Base-by-base conservation (phyloP, 2,113 vertebrate genomes). In the Phalacrocorax brasilianus region DNA sequence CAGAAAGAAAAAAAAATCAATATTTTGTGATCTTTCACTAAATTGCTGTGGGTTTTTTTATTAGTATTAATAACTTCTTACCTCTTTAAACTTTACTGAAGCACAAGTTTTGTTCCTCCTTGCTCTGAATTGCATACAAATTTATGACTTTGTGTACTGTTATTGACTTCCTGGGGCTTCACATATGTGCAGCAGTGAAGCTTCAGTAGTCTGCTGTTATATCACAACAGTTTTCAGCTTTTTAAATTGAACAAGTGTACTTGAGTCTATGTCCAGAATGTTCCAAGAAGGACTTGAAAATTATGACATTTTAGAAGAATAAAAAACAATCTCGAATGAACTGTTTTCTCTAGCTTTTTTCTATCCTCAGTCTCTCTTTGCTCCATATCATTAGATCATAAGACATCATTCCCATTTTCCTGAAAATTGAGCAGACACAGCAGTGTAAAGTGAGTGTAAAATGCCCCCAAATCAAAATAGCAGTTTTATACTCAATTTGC, bases 71-170 rank as follows among this genome's bases (percentile, higher is more conserved):
- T 67, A 76, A 78, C 50, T 40, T 70, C 71, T 80, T 81, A n/a
- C 9, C 32, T 94, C 47, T 97, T 70, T 86, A 86, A 84, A 76
- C 12, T 53, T 94, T 65, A 83, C 10, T 26, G 35, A 95, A 94
- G 59, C 45, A 35, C 19, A 66, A 55, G 67, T 91, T 95, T 92
- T 91, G n/a, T 59, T 87, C 9, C 28, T 42, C 5, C 73, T 95
- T 91, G 28, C 62, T 93, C 73, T 92, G 66, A 53, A 89, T 96
- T 96, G 92, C 52, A 83, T 70, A 70, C 14, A 97, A 94, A 93
- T 94, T 91, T 68, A 94, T 88, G 27, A 28, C 28, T 73, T 68
- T 88, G 1, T 75, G 23, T 72, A 20, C 28, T 63, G 22, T 56
- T 85, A 30, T 12, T 83, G 44, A 73, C 12, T 85, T 89, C 14